phyloP scores from a whole-genome alignment of 2,797 vertebrate species.

The Thunnus albacares region DNA sequence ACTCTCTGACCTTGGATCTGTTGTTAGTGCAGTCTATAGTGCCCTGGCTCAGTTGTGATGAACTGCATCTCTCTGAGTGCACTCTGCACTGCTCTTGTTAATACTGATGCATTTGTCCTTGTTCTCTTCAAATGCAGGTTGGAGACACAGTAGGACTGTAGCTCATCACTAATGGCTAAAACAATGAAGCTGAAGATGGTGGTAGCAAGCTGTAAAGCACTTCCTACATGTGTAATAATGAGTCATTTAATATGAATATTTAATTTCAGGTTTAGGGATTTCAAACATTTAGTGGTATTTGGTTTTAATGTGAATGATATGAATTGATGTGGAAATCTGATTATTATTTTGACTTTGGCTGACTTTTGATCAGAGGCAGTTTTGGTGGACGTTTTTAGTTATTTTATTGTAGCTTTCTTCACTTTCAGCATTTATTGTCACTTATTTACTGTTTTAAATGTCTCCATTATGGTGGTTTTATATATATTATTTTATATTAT shows the following conservation, averaged over 20 bases:
- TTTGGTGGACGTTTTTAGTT: background rate
- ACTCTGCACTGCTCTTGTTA: no score
- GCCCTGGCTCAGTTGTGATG: no score
- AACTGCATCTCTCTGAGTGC: no score
- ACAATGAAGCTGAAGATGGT: no score
- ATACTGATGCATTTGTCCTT: no score
- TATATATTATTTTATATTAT: background rate
- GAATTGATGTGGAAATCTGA: background rate
- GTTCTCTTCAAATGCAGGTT: no score
- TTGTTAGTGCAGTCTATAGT: no score
- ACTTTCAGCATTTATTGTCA: background rate
- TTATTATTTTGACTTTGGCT: background rate
- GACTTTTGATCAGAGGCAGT: background rate
- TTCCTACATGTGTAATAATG: background rate
- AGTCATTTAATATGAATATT: background rate
- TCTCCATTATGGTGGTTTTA: background rate
- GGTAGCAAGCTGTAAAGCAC: background rate
- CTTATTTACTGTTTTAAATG: background rate
- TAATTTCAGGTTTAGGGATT: background rate
- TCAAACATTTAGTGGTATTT: background rate
- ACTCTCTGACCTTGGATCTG: no score
- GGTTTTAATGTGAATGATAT: background rate
- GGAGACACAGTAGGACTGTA: no score
- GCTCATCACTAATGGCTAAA: no score
- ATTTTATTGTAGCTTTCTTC: background rate